phyloP scores from a whole-genome alignment of 2,888 invertebrate genomes.

The Drosophila nigricruria region DNA sequence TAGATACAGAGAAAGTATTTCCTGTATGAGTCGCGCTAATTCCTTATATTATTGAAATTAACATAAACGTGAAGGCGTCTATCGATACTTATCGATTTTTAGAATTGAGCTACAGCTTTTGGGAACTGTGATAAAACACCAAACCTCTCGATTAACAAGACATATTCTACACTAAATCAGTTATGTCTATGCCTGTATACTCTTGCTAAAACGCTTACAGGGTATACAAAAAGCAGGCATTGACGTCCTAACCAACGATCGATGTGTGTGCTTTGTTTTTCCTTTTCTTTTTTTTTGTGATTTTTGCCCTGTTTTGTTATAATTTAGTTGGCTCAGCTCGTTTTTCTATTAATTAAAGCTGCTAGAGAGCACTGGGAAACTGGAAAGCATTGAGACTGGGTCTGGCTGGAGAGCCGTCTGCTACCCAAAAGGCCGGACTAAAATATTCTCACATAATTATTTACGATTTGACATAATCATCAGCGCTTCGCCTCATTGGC shows the following conservation, averaged over 20 bases:
- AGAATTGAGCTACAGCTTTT: too few relatives aligned
- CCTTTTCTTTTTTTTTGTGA: slow-evolving; percentile 12
- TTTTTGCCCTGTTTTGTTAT: slow-evolving; percentile 55
- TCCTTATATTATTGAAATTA: too few relatives aligned
- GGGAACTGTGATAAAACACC: too few relatives aligned
- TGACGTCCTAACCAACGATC: slow-evolving; percentile 41
- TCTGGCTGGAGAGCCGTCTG: not conserved
- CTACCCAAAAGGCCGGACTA: slow-evolving; percentile 44
- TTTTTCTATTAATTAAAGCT: slow-evolving; percentile 75
- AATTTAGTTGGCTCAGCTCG: slow-evolving; percentile 67
- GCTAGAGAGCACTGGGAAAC: slow-evolving; percentile 50
- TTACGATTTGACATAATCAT: slow-evolving; percentile 83
- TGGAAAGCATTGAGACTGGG: slow-evolving; percentile 9
- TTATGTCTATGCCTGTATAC: not conserved
- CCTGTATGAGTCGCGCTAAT: too few relatives aligned
- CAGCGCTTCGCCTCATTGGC: slow-evolving; percentile 47
- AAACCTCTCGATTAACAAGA: too few relatives aligned
- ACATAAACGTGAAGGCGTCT: too few relatives aligned
- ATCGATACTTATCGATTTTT: too few relatives aligned
- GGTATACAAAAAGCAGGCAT: slow-evolving; percentile 7
- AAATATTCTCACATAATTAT: slow-evolving; percentile 83
- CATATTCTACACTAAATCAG: too few relatives aligned
- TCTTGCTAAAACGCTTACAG: not conserved
- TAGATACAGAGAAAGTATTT: not conserved
- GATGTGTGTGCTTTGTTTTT: slow-evolving; percentile 49